Evolutionary conservation across 2,113 vertebrate genomes (phyloP), one percentile per base, ranked within the genome.

Genomic region (Danionella cerebrum): DNA sequence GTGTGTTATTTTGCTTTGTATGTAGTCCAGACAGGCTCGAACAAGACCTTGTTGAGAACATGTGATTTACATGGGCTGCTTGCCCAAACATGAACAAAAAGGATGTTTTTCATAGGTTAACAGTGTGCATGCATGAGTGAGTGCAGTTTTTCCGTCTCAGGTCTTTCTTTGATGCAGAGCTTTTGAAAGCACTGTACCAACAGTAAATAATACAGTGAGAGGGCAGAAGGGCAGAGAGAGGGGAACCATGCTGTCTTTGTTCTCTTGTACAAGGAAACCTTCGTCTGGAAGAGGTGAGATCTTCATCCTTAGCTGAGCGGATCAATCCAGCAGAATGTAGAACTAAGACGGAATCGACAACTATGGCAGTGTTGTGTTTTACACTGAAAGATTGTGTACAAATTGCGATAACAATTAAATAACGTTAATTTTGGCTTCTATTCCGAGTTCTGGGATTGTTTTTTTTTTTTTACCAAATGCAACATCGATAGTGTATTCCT

Each of bases 21-120:
- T 57, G 22, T 44, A 52, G 51, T 64, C 18, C 29, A 41, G 41
- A 68, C 73, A 57, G 54, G 73, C 51, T 68, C 33, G 31, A 50
- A 58, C 73, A 58, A 2, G 53, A 67, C 7, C n/a, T 39, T 22
- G 27, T 14, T n/a, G 12, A 71, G 57, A 27, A 25, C 31, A 14
- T 57, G 35, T 50, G 14, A 29, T 71, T 67, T 50, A 62, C 48
- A 31, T 52, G 14, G 8, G 59, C 63, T 50, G 48, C 72, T 70
- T 75, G 73, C 55, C n/a, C 53, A 47, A 53, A 71, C 73, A 44
- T 52, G 73, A 70, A 63, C 22, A 27, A 55, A 27, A 25, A 21
- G 8, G 5, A 21, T 8, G 3, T 47, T 16, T 45, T 66, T 13
- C 39, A 25, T 54, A 36, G 27, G 42, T 54, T 57, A 47, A 16